Base-by-base conservation (phyloP, 2,888 invertebrate genomes). In the Cybosia mesomella region DNA sequence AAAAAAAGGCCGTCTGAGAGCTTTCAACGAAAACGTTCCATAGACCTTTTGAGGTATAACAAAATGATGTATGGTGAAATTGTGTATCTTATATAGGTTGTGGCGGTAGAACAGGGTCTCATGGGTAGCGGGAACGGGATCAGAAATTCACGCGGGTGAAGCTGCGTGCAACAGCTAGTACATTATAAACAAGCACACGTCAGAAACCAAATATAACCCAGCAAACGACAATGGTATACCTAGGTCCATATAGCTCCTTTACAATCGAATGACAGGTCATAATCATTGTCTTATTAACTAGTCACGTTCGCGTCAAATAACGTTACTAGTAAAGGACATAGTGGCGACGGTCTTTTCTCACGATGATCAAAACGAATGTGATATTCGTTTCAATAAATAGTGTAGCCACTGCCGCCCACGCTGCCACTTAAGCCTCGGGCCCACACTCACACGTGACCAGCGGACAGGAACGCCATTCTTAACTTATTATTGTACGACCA, bases 371-470 rank as follows among this genome's bases (percentile, higher is more conserved):
- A n/a, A n/a, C n/a, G n/a, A n/a, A 81, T 82, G 86, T 83, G 81
- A 83, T 80, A 72, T 80, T 79, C 72, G 73, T 80, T 83, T 81
- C 83, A 78, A 83, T 81, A 82, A 78, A 83, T 81, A 82, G 75
- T 75, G 75, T 62, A 64, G 67, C 66, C 60, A 54, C 18, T 55
- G 69, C 74, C 93, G 90, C 94, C 93, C 87, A 94, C 94, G 92
- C 92, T 89, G 69, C 87, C 91, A 92, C 94, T 93, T 91, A 90
- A 92, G 86, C 91, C 91, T 93, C 89, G 89, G 86, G 87, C 91
- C 90, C 85, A 79, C 87, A 79, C 82, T 76, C 89, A 89, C 89
- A 91, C 90, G 90, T 92, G 91, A 91, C 90, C 87, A 83, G 34
- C 83, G 83, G 85, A 86, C 87, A 85, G 86, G 86, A 88, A 85